A percentile compares a stretch with the other conserved stretches of the same genome.
Conservation (phyloP, 2,113 vertebrate species). For the Platichthys stellatus region DNA sequence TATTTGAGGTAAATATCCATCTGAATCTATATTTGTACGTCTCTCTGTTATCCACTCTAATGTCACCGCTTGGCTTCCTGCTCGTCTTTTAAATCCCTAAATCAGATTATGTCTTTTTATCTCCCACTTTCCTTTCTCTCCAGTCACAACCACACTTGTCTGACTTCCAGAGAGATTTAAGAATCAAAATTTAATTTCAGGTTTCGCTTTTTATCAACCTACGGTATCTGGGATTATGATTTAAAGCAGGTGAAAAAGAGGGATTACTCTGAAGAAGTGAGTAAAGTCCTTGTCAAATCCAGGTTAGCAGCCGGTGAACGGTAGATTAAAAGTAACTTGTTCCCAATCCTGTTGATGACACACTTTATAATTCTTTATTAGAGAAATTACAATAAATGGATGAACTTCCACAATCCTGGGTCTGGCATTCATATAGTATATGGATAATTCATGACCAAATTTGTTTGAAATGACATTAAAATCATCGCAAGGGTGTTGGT, state of each 20-base stretch:
- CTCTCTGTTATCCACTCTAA: background rate
- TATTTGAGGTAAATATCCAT: background rate
- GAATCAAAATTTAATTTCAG: background rate
- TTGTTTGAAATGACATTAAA: no score
- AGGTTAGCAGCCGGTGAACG: background rate
- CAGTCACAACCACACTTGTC: no score
- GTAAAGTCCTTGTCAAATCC: background rate
- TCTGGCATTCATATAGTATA: no score
- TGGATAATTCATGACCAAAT: no score
- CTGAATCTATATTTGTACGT: background rate
- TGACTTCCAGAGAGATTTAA: background rate
- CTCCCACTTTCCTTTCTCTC: background rate
- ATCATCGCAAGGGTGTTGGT: no score
- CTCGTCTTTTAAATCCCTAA: background rate
- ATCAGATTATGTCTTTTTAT: background rate
- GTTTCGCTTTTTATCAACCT: background rate
- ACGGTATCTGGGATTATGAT: conserved; percentile 7
- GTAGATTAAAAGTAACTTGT: background rate
- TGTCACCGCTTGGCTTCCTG: background rate
- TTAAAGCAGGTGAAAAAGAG: conserved; percentile 27
- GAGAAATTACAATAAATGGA: no score
- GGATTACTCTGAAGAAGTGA: conserved; percentile 17
- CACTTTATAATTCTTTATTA: background rate
- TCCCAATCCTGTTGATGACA: background rate
- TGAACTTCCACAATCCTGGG: no score